phyloP scores from a whole-genome alignment of 2,888 invertebrate genomes.

The Eumerus sabulonum region DNA sequence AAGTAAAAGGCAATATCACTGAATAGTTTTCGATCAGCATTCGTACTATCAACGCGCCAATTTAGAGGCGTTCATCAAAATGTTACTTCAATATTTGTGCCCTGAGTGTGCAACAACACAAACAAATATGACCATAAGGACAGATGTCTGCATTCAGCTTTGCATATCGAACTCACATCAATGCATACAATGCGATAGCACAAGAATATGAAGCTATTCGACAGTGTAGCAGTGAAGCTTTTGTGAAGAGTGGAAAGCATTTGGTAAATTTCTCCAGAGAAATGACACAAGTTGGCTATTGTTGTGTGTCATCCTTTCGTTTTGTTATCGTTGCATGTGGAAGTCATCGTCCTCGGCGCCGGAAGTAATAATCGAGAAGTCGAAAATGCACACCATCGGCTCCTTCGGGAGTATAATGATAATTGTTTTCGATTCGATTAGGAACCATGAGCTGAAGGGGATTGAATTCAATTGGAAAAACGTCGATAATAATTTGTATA shows the following conservation, averaged over 20 bases:
- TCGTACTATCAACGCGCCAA: constrained; percentile 47
- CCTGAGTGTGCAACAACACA: not conserved
- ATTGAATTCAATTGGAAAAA: constrained; percentile 49
- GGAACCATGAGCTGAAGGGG: constrained; percentile 14
- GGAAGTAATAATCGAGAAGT: constrained; percentile 60
- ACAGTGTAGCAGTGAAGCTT: not conserved
- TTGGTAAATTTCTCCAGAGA: constrained; percentile 63
- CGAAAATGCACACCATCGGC: constrained; percentile 35
- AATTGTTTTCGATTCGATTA: constrained; percentile 59
- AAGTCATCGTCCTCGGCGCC: constrained; percentile 1
- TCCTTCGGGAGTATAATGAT: constrained; percentile 49
- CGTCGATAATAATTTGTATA: constrained; percentile 33
- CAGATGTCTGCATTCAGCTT: constrained; percentile 32
- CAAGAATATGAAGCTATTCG: constrained; percentile 19
- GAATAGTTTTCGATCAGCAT: constrained; percentile 21
- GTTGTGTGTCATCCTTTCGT: constrained; percentile 8
- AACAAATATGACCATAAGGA: not conserved
- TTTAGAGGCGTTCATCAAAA: constrained; percentile 53
- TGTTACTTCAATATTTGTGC: constrained; percentile 20
- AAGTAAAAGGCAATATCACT: too few relatives aligned
- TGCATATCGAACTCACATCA: constrained; percentile 16
- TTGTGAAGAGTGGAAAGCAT: not conserved
- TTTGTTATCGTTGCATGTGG: not conserved
- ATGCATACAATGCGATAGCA: constrained; percentile 42
- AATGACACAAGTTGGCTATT: constrained; percentile 49